Percentiles rank a stretch among this genome's conserved stretches.
phyloP scores from a whole-genome alignment of 2,888 invertebrate genomes.

The Mesoligia furuncula region DNA sequence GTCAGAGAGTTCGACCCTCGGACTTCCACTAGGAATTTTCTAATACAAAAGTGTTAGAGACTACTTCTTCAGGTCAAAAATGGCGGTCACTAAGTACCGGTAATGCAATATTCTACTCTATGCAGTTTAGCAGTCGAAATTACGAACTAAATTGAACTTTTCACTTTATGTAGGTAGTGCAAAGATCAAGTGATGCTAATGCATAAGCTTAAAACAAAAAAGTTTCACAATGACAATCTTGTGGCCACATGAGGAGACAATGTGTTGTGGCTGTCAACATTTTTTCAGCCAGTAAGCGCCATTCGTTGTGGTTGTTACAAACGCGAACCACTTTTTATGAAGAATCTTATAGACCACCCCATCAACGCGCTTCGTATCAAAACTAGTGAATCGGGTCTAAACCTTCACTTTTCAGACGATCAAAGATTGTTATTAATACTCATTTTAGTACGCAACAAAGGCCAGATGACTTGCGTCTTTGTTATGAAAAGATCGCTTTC shows the following conservation, averaged over 20 bases:
- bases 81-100: too few species aligned
- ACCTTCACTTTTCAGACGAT: slow-evolving; percentile 14
- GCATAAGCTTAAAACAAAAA: neutral
- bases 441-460: neutral
- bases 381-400: neutral
- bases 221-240: neutral
- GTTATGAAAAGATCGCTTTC: neutral
- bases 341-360: neutral
- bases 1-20: neutral
- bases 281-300: neutral
- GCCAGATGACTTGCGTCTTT: neutral
- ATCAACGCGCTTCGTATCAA: neutral
- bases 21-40: neutral
- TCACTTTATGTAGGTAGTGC: neutral
- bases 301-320: slow-evolving; percentile 11
- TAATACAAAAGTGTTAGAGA: neutral
- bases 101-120: neutral
- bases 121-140: neutral
- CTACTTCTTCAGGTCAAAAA: too few species aligned
- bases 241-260: neutral
- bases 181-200: neutral
- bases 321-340: slow-evolving; percentile 11
- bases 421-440: neutral
- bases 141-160: neutral
- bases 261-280: neutral